A percentile compares a stretch with the other conserved stretches of the same genome.
phyloP scores from a whole-genome alignment of 2,888 invertebrate genomes.

The Limenitis camilla region DNA sequence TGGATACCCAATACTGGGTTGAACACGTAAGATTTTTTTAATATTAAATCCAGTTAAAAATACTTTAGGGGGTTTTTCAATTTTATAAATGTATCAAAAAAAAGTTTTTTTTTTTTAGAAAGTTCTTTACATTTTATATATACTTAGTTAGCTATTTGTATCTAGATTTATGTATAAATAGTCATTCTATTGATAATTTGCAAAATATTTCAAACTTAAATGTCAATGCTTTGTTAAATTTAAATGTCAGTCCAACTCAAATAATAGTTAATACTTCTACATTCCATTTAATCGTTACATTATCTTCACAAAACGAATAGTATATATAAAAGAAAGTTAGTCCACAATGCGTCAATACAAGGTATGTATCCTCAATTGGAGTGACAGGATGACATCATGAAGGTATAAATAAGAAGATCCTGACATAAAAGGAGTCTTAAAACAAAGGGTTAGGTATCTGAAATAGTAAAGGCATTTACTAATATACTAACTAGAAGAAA shows the following conservation, averaged over 20 bases:
- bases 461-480: too few relatives aligned
- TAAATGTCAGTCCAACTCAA: slow-evolving; percentile 21
- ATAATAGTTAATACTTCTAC: slow-evolving; percentile 13
- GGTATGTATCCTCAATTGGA: slow-evolving; percentile 28
- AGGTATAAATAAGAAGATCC: slow-evolving; percentile 16
- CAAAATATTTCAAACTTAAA: slow-evolving; percentile 10
- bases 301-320: neutral
- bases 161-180: neutral
- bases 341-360: slow-evolving; percentile 15
- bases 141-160: neutral
- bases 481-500: too few relatives aligned
- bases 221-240: slow-evolving; percentile 28
- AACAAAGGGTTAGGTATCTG: neutral
- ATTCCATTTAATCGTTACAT: neutral
- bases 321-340: slow-evolving; percentile 14
- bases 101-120: too few relatives aligned
- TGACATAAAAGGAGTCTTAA: neutral
- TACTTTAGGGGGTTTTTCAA: too few relatives aligned
- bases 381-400: slow-evolving; percentile 33
- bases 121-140: too few relatives aligned
- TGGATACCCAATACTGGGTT: slow-evolving; percentile 37
- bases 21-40: slow-evolving; percentile 10
- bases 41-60: too few relatives aligned
- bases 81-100: too few relatives aligned
- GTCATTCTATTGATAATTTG: neutral